phyloP scores from a whole-genome alignment of 2,888 invertebrate genomes.

The Pachymerium ferrugineum region DNA sequence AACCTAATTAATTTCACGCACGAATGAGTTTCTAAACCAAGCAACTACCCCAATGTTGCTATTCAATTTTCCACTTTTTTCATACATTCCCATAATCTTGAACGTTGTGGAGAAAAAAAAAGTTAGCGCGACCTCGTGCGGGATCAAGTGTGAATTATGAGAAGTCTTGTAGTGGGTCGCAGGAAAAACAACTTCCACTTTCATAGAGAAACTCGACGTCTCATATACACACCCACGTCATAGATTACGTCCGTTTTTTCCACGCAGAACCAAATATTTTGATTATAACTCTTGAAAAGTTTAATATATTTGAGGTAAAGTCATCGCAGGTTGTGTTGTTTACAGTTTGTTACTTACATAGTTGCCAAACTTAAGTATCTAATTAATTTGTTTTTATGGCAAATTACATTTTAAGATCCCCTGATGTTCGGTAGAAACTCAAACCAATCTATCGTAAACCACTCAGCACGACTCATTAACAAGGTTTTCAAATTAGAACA shows the following conservation, averaged over 20 bases:
- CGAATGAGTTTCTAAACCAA: neutral
- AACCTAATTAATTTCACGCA: neutral
- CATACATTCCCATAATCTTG: conserved; percentile 9
- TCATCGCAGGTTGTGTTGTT: neutral
- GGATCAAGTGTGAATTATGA: conserved; percentile 27
- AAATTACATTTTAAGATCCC: conserved; percentile 27
- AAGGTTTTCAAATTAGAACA: conserved; percentile 27
- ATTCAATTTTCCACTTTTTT: conserved; percentile 21
- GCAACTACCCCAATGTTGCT: neutral
- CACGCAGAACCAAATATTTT: neutral
- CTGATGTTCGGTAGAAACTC: conserved; percentile 27
- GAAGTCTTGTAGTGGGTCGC: conserved; percentile 15
- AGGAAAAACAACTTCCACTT: conserved; percentile 15
- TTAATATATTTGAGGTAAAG: conserved; percentile 23
- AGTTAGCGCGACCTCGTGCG: neutral
- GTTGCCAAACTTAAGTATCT: conserved; percentile 25
- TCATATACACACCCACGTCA: neutral
- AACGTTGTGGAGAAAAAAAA: neutral
- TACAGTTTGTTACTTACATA: conserved; percentile 6
- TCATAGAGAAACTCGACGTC: neutral
- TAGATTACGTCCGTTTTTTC: neutral
- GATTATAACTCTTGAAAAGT: neutral
- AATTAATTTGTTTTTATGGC: conserved; percentile 24
- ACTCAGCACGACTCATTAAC: conserved; percentile 27
- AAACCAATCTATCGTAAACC: conserved; percentile 27